Evolutionary conservation across 2,113 vertebrate species (phyloP), one percentile per base, ranked within the genome.

Genomic region (Oceanites oceanicus): DNA sequence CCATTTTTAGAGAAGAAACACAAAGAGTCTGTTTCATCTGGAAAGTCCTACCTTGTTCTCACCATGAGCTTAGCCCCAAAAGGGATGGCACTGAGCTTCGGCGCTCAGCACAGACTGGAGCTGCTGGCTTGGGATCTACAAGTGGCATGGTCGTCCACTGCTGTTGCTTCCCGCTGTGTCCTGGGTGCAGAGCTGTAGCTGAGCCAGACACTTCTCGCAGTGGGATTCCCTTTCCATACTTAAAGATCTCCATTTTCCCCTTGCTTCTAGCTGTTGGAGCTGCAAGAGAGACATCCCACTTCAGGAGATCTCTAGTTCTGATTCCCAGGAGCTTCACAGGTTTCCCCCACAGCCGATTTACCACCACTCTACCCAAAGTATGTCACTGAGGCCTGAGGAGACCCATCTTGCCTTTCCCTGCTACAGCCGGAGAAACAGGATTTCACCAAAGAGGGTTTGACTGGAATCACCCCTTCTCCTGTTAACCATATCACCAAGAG

Each of bases 71-170:
- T 49, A 53, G 32, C 16, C 17, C 32, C 40, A 12, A 63, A 77
- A 66, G 4, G n/a, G 32, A 17, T 0, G 0, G 15, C 49, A 27
- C 25, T 50, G 82, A 66, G 40, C 25, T 61, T 56, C 2, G 5
- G 32, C 15, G 34, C 20, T 68, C 50, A 34, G 30, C 30, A 65
- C 3, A 12, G 26, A 6, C 23, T 20, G 26, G 34, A 84, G 27
- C 7, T 66, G 25, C 53, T 76, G 89, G 5, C 8, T 76, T 74
- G 36, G 11, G 42, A 42, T 32, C 19, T 47, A 10, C 3, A 4
- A 32, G 45, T 23, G 17, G 13, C 29, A 16, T 1, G 3, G 29
- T 2, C 1, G 0, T 8, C 42, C 3, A 1, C 53, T 38, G 34
- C 30, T 22, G 6, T 10, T 36, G 11, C 38, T 76, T 82, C 32